These are phyloP conservation scores for Penaeus indicus DNA, from an alignment of 1,140 invertebrate genomes.

Conservation along the genomic window DNA sequence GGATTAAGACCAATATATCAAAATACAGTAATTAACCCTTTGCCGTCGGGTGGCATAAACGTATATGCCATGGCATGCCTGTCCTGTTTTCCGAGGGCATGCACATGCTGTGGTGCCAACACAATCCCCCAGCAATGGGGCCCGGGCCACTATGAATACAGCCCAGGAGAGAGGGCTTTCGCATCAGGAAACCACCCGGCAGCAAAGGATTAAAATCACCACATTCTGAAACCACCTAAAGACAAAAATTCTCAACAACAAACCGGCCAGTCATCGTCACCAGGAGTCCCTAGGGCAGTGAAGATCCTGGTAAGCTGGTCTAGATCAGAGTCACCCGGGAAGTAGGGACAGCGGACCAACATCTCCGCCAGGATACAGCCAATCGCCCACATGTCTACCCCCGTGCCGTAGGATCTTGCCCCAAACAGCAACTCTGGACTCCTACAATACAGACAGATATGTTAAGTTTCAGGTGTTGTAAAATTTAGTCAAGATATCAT, in stretches of 20 bases:
- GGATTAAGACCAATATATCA: no score
- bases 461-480: not conserved
- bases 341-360: conserved; percentile 89
- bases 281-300: conserved; percentile 91
- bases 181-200: no score
- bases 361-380: conserved; percentile 98
- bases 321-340: conserved; percentile 96
- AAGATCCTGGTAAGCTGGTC: conserved; percentile 97
- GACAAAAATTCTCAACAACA: conserved; percentile 68
- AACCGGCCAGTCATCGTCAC: conserved; percentile 89
- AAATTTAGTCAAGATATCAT: not conserved
- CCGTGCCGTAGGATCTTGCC: conserved; percentile 92
- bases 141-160: no score
- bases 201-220: no score
- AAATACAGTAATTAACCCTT: no score
- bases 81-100: no score
- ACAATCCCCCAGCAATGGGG: no score
- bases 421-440: conserved; percentile 97
- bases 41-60: no score
- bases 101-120: no score
- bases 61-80: no score
- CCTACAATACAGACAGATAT: conserved; percentile 72
- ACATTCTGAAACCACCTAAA: not conserved
- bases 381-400: conserved; percentile 99
- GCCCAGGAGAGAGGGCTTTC: no score